Base-by-base conservation (phyloP, 2,888 invertebrate genomes). In the Imbricaverruca yamaguchii region DNA sequence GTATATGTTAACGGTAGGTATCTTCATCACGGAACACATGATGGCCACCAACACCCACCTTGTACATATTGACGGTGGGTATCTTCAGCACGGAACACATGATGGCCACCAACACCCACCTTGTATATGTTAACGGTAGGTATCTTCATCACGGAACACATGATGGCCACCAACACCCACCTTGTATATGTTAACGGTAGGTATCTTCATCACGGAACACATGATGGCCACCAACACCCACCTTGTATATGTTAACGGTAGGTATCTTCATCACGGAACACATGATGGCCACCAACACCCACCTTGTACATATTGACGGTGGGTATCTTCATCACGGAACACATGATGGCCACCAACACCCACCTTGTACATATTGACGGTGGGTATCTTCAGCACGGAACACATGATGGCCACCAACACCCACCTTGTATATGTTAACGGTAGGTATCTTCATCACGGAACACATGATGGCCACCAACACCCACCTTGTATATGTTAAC, bases 281-380 rank as follows among this genome's bases (percentile, higher is more conserved):
- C 39, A 39, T 39, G 39, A 39, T 39, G 39, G 39, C 39, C 39
- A 39, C 4, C 57, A 13, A 77, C 79, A 4, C 56, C 4, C 4
- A 57, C 78, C 78, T 78, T 78, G 55, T 57, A 57, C 23, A 57
- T 78, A 23, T 56, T 57, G 57, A 78, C 78, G 78, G 55, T 78
- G 57, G 78, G 57, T 56, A 78, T 57, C 23, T 78, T 78, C 18
- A 78, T 57, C 15, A 78, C 57, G 13, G 78, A 56, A 23, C 56
- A 57, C 78, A 78, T 78, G 56, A 78, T 57, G 78, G 56, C n/a
- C 12, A 78, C 23, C 23, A 78, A n/a, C n/a, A n/a, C n/a, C n/a
- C n/a, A n/a, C n/a, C n/a, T n/a, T n/a, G n/a, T n/a, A n/a, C n/a
- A n/a, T n/a, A n/a, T n/a, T n/a, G n/a, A n/a, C n/a, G n/a, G n/a